Conservation (phyloP, 2,113 vertebrate species). For the Tautogolabrus adspersus region DNA sequence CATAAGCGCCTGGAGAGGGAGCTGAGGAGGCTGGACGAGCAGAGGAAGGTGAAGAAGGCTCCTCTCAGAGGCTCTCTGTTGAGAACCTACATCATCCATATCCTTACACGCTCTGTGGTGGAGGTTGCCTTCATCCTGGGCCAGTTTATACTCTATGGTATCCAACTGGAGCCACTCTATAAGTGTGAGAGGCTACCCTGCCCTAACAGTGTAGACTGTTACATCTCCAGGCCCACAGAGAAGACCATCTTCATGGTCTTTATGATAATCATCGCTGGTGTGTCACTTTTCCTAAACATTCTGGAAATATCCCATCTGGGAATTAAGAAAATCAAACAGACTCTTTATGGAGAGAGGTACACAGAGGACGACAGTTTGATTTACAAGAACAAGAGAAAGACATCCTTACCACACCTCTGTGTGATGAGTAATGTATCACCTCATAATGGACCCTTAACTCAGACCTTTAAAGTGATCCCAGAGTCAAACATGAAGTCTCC, state of each 20-base stretch:
- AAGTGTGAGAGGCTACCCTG: constrained; percentile 91
- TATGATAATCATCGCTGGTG: constrained; percentile 91
- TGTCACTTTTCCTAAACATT: constrained; percentile 92
- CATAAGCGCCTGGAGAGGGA: constrained; percentile 89
- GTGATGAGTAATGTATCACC: constrained; percentile 76
- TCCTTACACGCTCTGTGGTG: constrained; percentile 91
- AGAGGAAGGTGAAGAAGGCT: constrained; percentile 90
- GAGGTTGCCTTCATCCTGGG: constrained; percentile 95
- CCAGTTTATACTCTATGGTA: constrained; percentile 92
- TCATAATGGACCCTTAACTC: constrained; percentile 80
- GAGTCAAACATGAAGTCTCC: constrained; percentile 74
- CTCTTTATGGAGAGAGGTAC: constrained; percentile 76
- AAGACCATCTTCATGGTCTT: constrained; percentile 98
- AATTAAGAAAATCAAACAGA: constrained; percentile 88
- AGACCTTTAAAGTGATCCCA: constrained; percentile 79
- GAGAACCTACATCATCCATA: constrained; percentile 93
- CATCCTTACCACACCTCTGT: constrained; percentile 77
- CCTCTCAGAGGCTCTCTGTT: constrained; percentile 92
- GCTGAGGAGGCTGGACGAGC: constrained; percentile 89
- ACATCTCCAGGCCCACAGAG: constrained; percentile 95
- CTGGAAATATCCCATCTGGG: constrained; percentile 94
- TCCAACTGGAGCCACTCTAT: constrained; percentile 90
- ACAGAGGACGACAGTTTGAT: constrained; percentile 79
- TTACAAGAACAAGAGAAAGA: constrained; percentile 83
- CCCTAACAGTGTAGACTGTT: constrained; percentile 95